phyloP scores from a whole-genome alignment of 2,797 vertebrate genomes.

The Typhlichthys subterraneus region DNA sequence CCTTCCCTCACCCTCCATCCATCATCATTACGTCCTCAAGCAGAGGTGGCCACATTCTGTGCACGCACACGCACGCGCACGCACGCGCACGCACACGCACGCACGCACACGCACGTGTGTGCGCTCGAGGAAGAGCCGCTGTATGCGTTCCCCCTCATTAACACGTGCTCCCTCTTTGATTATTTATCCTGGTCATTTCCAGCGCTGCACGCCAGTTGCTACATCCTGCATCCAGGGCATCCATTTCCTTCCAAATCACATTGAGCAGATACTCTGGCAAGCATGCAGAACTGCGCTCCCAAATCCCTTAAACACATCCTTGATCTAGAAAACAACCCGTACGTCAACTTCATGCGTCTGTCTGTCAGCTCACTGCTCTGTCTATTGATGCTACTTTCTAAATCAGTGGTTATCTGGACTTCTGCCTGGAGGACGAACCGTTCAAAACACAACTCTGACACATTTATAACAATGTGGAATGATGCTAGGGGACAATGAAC shows the following conservation, averaged over 20 bases:
- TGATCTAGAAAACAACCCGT: constrained; percentile 18
- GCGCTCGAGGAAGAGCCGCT: constrained; percentile 45
- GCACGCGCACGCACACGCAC: constrained; percentile 16
- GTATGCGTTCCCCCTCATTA: constrained; percentile 68
- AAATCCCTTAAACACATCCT: constrained; percentile 24
- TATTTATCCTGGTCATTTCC: constrained; percentile 72
- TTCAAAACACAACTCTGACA: too few relatives aligned
- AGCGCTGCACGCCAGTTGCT: constrained; percentile 50
- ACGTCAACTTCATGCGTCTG: neutral
- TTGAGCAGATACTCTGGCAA: constrained; percentile 43
- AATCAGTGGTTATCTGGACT: neutral
- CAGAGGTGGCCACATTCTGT: constrained; percentile 38
- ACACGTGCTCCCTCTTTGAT: constrained; percentile 67
- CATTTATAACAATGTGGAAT: neutral
- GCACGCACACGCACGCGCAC: constrained; percentile 21
- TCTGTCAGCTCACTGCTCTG: neutral
- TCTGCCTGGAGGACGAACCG: neutral
- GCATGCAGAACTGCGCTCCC: constrained; percentile 30
- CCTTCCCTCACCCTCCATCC: constrained; percentile 45
- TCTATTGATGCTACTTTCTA: neutral
- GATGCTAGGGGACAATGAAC: neutral
- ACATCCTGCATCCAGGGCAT: constrained; percentile 67
- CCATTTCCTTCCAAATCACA: constrained; percentile 56
- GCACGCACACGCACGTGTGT: constrained; percentile 5
- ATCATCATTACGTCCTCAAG: constrained; percentile 64